Base-by-base conservation (phyloP, 1,140 invertebrate species). In the Pachypeltis micranthus region DNA sequence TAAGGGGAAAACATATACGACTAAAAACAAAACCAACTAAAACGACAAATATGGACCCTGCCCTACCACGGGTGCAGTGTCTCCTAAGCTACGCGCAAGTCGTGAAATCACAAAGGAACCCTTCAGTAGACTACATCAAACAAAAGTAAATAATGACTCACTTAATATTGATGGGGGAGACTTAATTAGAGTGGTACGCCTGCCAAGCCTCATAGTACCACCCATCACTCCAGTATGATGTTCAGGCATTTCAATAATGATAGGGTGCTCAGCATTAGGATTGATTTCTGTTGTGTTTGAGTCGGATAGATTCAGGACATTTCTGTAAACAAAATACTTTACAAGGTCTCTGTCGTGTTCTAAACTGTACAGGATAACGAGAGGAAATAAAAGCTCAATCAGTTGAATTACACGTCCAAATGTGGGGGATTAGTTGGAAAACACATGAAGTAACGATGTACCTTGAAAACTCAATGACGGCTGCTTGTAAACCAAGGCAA, bases 211-310 rank as follows among this genome's bases (percentile, higher is more conserved):
- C 97, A 99, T 99, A 0, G 97, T 99, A 24, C 95, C 97, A 2
- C 97, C 97, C 80, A 97, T 86, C 65, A 89, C 80, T 1, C 91
- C 93, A 2, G 83, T 82, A 75, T 94, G 91, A 74, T 98, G 93
- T 78, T 99, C 97, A 0, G 95, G 94, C 97, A 99, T 99, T 67
- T 99, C 95, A 63, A 99, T 94, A 1, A 99, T 88, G 27, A 98
- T 76, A 24, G 90, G 87, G 72, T 90, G 72, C 24, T 76, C 74
- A 21, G 89, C 85, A 2, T 86, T 74, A 0, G 83, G 79, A 69
- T 90, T 79, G 26, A 93, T 85, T 79, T 99, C 96, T 1, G 88
- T 90, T 12, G 87, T 90, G 71, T 96, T 87, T 0, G 95, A 95
- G 70, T 85, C 85, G 64, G 82, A 76, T 21, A 90, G 73, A 1